Conservation (phyloP, 2,797 vertebrate genomes). For the Myotis myotis region DNA sequence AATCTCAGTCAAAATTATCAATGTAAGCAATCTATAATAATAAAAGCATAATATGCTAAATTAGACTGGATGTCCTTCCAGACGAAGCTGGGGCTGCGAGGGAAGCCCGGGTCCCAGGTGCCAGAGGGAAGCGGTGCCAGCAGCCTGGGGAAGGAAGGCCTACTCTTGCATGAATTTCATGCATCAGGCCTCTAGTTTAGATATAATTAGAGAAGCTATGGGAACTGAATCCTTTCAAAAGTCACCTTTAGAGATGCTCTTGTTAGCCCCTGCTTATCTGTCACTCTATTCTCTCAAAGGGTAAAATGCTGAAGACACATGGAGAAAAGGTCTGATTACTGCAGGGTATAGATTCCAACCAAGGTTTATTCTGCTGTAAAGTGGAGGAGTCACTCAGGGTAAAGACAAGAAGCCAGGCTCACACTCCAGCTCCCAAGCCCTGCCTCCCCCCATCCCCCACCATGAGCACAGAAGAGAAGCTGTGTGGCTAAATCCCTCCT, state of each 20-base stretch:
- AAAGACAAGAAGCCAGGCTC: not conserved
- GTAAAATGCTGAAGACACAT: not conserved
- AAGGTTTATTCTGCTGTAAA: not conserved
- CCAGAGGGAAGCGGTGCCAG: no score
- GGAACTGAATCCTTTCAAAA: not conserved
- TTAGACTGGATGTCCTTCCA: no score
- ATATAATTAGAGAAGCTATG: not conserved
- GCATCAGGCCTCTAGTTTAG: not conserved
- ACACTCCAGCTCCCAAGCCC: not conserved
- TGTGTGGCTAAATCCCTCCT: not conserved
- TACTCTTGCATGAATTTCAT: no score
- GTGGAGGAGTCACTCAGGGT: not conserved
- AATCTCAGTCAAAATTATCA: not conserved
- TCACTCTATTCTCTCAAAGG: not conserved
- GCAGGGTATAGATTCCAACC: not conserved
- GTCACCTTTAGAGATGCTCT: not conserved
- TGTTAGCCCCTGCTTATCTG: not conserved
- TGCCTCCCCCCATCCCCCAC: fast-evolving
- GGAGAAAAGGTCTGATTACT: not conserved
- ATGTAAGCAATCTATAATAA: not conserved
- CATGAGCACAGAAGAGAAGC: not conserved
- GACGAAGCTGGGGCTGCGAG: no score
- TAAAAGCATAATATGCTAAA: no score
- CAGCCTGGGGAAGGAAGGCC: no score
- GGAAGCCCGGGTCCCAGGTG: no score